A percentile compares a stretch with the other conserved stretches of the same genome.
phyloP scores from a whole-genome alignment of 2,888 invertebrate genomes.

The Itoplectis maculator region DNA sequence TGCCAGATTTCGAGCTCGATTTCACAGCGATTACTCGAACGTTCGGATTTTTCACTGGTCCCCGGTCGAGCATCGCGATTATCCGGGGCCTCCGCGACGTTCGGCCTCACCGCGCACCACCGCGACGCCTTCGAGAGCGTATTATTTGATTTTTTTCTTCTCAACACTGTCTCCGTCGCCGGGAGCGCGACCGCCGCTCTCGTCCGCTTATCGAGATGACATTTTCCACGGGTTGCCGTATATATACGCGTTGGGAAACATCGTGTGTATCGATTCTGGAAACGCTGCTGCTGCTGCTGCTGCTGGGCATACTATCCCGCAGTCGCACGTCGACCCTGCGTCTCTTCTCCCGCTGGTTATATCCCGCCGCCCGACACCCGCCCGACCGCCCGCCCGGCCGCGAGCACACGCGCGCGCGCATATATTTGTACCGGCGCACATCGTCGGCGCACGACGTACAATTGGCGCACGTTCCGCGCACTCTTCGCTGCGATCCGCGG shows the following conservation, averaged over 20 bases:
- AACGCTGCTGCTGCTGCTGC: too few relatives aligned
- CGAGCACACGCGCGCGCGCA: too few relatives aligned
- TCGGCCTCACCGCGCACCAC: background rate
- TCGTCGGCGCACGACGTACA: constrained; percentile 52
- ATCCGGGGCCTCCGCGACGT: background rate
- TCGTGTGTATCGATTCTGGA: constrained; percentile 70
- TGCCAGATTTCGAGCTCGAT: constrained; percentile 17
- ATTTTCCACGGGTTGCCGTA: constrained; percentile 62
- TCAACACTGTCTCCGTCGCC: constrained; percentile 47
- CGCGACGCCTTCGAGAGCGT: background rate
- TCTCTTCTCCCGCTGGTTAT: constrained; percentile 57
- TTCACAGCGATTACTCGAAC: constrained; percentile 23
- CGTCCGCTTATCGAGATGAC: constrained; percentile 63
- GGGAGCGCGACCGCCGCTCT: constrained; percentile 33
- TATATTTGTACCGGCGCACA: constrained; percentile 46
- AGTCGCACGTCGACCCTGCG: constrained; percentile 69
- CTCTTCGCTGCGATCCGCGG: too few relatives aligned
- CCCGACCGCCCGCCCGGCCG: background rate
- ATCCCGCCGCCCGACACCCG: constrained; percentile 33
- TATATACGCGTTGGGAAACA: constrained; percentile 56
- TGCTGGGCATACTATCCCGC: constrained; percentile 70
- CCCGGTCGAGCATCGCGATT: background rate
- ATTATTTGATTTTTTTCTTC: constrained; percentile 35
- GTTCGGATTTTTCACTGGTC: background rate
- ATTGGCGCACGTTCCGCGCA: constrained; percentile 22